These are phyloP conservation scores for Anoncus sp. DNA, from an alignment of 2,888 invertebrate genomes.

Conservation along the genomic window DNA sequence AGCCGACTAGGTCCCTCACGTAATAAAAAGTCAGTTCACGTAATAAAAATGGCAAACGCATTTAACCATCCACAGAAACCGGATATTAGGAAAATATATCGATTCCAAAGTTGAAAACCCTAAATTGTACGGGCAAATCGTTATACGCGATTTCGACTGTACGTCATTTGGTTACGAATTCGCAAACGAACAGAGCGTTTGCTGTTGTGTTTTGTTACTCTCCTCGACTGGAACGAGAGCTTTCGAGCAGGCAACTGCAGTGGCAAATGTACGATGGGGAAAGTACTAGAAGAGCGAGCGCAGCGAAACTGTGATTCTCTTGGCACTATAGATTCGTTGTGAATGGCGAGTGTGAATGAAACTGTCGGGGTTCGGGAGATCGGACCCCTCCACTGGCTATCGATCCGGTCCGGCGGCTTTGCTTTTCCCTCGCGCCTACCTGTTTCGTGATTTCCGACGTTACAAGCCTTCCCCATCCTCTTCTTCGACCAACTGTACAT, in stretches of 20 bases:
- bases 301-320: slow-evolving; percentile 49
- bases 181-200: slow-evolving; percentile 31
- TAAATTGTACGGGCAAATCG: background rate
- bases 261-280: slow-evolving; percentile 38
- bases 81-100: slow-evolving; percentile 10
- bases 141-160: background rate
- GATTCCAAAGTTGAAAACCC: background rate
- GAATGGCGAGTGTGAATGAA: slow-evolving; percentile 62
- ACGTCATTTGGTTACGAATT: slow-evolving; percentile 32
- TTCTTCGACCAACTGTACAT: slow-evolving; percentile 26
- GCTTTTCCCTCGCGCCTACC: slow-evolving; percentile 57
- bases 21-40: background rate
- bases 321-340: slow-evolving; percentile 52
- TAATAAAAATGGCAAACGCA: background rate
- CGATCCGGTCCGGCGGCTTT: slow-evolving; percentile 57
- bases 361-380: slow-evolving; percentile 57
- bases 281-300: slow-evolving; percentile 29
- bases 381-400: slow-evolving; percentile 52
- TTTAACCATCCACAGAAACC: background rate
- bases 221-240: slow-evolving; percentile 24
- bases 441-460: slow-evolving; percentile 57
- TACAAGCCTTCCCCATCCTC: slow-evolving; percentile 33
- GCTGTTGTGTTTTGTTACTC: slow-evolving; percentile 20
- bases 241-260: slow-evolving; percentile 45
- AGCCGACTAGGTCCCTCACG: background rate